Evolutionary conservation across 2,888 invertebrate genomes (phyloP).

Genomic region (Tetragonisca angustula): DNA sequence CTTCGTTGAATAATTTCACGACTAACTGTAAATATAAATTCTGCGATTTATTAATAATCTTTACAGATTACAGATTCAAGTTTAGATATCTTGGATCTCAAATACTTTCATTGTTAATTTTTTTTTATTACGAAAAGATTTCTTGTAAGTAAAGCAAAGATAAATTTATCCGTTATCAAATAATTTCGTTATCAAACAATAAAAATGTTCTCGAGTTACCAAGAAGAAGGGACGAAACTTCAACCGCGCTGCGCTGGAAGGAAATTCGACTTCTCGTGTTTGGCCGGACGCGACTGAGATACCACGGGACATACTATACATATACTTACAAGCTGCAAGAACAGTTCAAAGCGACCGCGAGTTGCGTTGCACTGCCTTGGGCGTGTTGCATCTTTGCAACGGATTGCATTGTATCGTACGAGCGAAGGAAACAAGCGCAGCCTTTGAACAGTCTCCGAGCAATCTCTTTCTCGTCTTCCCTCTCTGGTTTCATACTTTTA

Average conservation of each 20-base stretch:
- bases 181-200: background rate
- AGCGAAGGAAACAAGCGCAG: conserved; percentile 32
- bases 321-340: conserved; percentile 36
- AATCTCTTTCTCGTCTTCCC: conserved; percentile 7
- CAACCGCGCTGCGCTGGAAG: conserved; percentile 47
- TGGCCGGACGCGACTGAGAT: conserved; percentile 44
- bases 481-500: conserved; percentile 4
- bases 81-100: too few relatives aligned
- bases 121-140: too few relatives aligned
- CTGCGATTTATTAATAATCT: too few relatives aligned
- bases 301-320: conserved; percentile 57
- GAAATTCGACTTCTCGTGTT: conserved; percentile 64
- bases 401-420: conserved; percentile 53
- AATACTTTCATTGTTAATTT: too few relatives aligned
- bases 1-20: too few relatives aligned
- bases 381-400: conserved; percentile 54
- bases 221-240: background rate
- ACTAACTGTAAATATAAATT: too few relatives aligned
- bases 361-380: conserved; percentile 53
- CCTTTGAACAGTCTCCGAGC: conserved; percentile 7
- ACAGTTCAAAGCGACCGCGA: conserved; percentile 57
- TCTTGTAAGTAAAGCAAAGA: background rate
- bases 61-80: too few relatives aligned
- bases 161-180: background rate
- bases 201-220: background rate